Percentiles rank a stretch among this genome's conserved stretches.
phyloP scores from a whole-genome alignment of 2,888 invertebrate species.

The Drosophila macrospina region DNA sequence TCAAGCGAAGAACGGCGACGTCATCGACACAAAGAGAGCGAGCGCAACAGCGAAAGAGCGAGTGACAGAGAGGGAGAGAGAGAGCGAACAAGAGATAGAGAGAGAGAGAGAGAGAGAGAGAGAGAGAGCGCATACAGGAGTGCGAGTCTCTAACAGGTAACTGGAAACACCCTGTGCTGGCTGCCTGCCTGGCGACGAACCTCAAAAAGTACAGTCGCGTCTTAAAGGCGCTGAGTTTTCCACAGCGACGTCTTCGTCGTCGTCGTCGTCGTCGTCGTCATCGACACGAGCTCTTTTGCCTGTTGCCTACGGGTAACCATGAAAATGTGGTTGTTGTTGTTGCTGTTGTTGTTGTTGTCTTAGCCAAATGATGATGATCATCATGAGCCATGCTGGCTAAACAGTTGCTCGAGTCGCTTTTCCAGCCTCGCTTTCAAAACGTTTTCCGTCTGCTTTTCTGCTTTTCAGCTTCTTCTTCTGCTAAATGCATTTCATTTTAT shows the following conservation, averaged over 20 bases:
- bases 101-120: slow-evolving; percentile 3
- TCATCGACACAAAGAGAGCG: slow-evolving; percentile 26
- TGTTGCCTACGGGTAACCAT: slow-evolving; percentile 41
- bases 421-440: slow-evolving; percentile 37
- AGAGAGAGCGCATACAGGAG: slow-evolving; percentile 36
- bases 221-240: slow-evolving; percentile 61
- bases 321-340: slow-evolving; percentile 24
- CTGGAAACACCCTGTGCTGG: slow-evolving; percentile 51
- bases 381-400: slow-evolving; percentile 21
- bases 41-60: neutral
- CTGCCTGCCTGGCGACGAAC: slow-evolving; percentile 14
- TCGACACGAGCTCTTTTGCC: slow-evolving; percentile 37
- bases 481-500: slow-evolving; percentile 35
- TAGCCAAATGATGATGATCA: slow-evolving; percentile 37
- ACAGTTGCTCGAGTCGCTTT: slow-evolving; percentile 44
- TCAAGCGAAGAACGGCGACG: slow-evolving; percentile 34
- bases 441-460: slow-evolving; percentile 18
- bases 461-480: slow-evolving; percentile 5
- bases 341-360: slow-evolving; percentile 25
- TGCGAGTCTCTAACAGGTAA: slow-evolving; percentile 23
- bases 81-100: neutral
- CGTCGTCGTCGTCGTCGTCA: slow-evolving; percentile 27
- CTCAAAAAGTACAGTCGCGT: slow-evolving; percentile 64
- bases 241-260: slow-evolving; percentile 40
- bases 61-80: neutral